phyloP scores from a whole-genome alignment of 1,140 invertebrate genomes.

The Euschistus heros region DNA sequence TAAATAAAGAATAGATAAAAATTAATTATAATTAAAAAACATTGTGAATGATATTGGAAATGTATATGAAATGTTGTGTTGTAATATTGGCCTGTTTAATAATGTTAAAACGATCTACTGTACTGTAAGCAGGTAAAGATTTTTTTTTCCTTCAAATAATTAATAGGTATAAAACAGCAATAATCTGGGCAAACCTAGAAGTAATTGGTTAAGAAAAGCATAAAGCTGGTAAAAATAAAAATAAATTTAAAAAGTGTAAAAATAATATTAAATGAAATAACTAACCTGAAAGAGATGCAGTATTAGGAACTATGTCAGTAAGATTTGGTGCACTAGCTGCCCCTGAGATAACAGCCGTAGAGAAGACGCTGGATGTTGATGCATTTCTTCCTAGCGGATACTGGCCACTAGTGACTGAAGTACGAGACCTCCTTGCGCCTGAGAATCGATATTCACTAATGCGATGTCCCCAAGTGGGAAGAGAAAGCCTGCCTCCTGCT shows the following conservation, averaged over 20 bases:
- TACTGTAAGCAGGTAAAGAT: too few species aligned
- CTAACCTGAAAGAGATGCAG: constrained; percentile 56
- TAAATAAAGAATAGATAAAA: too few species aligned
- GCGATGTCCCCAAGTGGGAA: neutral
- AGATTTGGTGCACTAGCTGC: constrained; percentile 83
- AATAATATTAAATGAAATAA: neutral
- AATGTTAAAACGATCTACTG: too few species aligned
- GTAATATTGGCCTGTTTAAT: too few species aligned
- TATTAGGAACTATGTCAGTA: constrained; percentile 66
- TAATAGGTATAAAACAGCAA: too few species aligned
- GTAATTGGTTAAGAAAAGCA: too few species aligned
- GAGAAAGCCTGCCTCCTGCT: constrained; percentile 6
- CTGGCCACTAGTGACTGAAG: constrained; percentile 17
- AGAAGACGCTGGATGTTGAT: constrained; percentile 64
- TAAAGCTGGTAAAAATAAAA: too few species aligned
- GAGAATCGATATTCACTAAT: constrained; percentile 86
- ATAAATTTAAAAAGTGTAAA: neutral
- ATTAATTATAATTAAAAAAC: too few species aligned
- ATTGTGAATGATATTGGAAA: too few species aligned
- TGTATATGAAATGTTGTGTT: too few species aligned
- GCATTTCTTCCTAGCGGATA: constrained; percentile 41
- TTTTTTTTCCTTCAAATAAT: too few species aligned
- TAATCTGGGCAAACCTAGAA: too few species aligned
- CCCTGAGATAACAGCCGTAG: constrained; percentile 86
- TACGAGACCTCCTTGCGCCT: constrained; percentile 55